These are phyloP conservation scores for Drosophila tristis DNA, from an alignment of 1,140 invertebrate species.

Conservation along the genomic window DNA sequence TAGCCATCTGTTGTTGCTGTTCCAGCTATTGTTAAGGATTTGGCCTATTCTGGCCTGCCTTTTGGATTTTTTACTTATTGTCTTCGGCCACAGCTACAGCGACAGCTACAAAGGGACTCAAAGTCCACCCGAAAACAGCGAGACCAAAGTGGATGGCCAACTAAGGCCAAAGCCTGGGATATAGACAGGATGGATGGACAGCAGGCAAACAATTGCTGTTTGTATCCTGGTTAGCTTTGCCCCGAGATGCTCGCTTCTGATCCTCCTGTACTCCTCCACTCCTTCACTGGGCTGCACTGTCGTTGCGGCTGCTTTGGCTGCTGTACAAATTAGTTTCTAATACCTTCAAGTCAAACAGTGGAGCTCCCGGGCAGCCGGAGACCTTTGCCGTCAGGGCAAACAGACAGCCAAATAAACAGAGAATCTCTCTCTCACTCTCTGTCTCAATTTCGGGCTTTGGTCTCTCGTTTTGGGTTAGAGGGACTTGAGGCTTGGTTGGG, in stretches of 20 bases:
- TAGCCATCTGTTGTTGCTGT: constrained; percentile 34
- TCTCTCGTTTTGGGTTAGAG: constrained; percentile 11
- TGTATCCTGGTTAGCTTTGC: constrained; percentile 71
- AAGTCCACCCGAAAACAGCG: constrained; percentile 41
- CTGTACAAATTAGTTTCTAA: constrained; percentile 81
- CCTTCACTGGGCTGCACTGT: neutral
- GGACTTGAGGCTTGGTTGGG: too few relatives aligned
- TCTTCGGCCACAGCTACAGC: constrained; percentile 9
- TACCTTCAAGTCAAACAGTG: constrained; percentile 81
- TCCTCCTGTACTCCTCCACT: too few relatives aligned
- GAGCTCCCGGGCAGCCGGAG: constrained; percentile 19
- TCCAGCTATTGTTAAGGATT: constrained; percentile 58
- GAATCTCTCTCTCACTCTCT: too few relatives aligned
- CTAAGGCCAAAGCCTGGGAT: constrained; percentile 65
- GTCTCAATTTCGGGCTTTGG: too few relatives aligned
- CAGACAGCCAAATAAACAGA: constrained; percentile 57
- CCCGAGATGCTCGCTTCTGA: neutral
- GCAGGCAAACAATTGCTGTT: constrained; percentile 79
- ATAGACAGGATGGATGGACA: constrained; percentile 58
- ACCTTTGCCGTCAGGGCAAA: constrained; percentile 47
- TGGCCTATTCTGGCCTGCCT: constrained; percentile 45
- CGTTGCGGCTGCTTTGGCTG: constrained; percentile 55
- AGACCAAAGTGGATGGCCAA: constrained; percentile 42
- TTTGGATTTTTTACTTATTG: constrained; percentile 44
- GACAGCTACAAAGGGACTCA: constrained; percentile 16